Conservation (phyloP, 2,888 invertebrate species). For the Itoplectis maculator region DNA sequence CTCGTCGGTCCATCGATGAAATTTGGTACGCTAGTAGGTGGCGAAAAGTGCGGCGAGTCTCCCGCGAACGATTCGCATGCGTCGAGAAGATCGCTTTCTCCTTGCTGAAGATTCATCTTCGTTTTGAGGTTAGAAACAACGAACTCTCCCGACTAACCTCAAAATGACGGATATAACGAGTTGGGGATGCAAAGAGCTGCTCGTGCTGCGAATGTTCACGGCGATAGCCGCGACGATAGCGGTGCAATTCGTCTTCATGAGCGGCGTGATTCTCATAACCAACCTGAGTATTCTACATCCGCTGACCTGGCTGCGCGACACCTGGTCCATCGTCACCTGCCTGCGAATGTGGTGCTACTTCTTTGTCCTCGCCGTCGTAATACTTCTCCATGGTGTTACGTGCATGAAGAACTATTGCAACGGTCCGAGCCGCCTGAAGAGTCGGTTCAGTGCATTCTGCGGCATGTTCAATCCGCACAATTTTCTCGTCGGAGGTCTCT, state of each 20-base stretch:
- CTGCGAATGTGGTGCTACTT: constrained; percentile 89
- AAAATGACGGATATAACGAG: constrained; percentile 67
- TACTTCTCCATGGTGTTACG: constrained; percentile 90
- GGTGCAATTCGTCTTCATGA: constrained; percentile 80
- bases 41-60: background rate
- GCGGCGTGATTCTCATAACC: constrained; percentile 82
- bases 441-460: constrained; percentile 89
- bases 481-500: constrained; percentile 86
- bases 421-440: constrained; percentile 87
- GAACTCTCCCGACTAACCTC: no score
- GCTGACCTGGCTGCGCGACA: constrained; percentile 87
- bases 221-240: constrained; percentile 87
- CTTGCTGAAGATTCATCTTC: background rate
- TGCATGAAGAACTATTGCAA: constrained; percentile 90
- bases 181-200: constrained; percentile 86
- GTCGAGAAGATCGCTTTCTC: background rate
- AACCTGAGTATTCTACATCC: constrained; percentile 89
- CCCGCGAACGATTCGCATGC: background rate
- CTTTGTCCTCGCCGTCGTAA: constrained; percentile 87
- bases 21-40: background rate
- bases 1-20: constrained; percentile 1
- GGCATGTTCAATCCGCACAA: constrained; percentile 88
- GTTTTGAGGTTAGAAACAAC: constrained; percentile 21
- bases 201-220: constrained; percentile 86
- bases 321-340: constrained; percentile 87